Percentiles rank a stretch among this genome's conserved stretches.
Evolutionary conservation across 2,113 vertebrate species (phyloP).

Genomic region (Lonchura striata): DNA sequence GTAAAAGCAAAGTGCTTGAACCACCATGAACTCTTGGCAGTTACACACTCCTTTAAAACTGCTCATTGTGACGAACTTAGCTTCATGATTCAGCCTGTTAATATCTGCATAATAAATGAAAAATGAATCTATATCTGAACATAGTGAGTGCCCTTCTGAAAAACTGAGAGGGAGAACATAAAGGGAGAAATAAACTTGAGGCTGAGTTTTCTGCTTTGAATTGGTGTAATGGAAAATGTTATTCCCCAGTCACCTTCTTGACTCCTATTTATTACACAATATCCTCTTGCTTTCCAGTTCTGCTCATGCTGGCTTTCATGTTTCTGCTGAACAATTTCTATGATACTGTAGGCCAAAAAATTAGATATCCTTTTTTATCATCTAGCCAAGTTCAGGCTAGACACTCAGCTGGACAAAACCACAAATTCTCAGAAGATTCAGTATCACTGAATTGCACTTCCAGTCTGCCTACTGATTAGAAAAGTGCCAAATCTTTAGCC

Average conservation of each 20-base stretch:
- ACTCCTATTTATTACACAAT: conserved; percentile 35
- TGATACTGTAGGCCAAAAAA: neutral
- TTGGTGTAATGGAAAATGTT: conserved; percentile 44
- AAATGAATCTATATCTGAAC: conserved; percentile 3
- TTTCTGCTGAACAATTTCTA: conserved; percentile 1
- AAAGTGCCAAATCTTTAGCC: neutral
- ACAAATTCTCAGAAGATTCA: conserved; percentile 20
- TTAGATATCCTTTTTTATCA: neutral
- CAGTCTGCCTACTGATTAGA: neutral
- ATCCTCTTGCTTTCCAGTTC: conserved; percentile 40
- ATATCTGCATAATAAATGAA: conserved; percentile 26
- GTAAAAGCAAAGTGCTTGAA: conserved; percentile 6
- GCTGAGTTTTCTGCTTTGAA: neutral
- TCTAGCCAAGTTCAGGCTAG: conserved; percentile 25
- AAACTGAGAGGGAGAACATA: neutral
- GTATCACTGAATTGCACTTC: conserved; percentile 10
- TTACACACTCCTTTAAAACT: neutral
- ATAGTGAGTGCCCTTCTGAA: neutral
- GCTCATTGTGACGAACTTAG: neutral
- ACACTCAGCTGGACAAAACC: conserved; percentile 26
- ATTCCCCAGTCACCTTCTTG: neutral
- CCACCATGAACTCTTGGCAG: conserved; percentile 1
- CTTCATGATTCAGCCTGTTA: neutral
- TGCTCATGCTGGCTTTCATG: conserved; percentile 26
- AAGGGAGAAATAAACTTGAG: neutral